phyloP scores from a whole-genome alignment of 2,113 vertebrate species.

The Protomyctophum bolini region DNA sequence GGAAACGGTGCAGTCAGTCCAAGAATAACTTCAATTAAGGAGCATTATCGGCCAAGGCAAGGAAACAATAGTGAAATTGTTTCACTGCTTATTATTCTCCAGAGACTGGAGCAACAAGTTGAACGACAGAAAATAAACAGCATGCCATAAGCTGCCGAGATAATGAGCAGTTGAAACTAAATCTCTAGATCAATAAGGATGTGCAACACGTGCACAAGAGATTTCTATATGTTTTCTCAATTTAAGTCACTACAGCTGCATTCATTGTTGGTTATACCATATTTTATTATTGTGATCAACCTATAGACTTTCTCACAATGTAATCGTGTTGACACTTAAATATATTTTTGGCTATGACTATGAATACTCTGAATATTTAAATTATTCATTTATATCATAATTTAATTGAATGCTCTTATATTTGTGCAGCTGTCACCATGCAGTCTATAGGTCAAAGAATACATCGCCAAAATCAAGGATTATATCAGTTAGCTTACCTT shows the following conservation, averaged over 20 bases:
- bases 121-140: conserved; percentile 65
- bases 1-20: conserved; percentile 77
- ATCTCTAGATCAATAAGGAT: conserved; percentile 68
- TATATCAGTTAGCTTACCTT: conserved; percentile 95
- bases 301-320: background rate
- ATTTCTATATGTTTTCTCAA: conserved; percentile 45
- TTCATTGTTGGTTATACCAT: conserved; percentile 39
- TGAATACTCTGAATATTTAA: background rate
- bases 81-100: conserved; percentile 90
- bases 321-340: background rate
- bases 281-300: conserved; percentile 17
- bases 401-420: background rate
- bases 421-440: conserved; percentile 16
- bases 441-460: background rate
- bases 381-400: background rate
- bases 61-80: conserved; percentile 97
- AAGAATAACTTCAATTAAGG: conserved; percentile 87
- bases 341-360: background rate
- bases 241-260: conserved; percentile 28
- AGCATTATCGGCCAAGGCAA: conserved; percentile 83
- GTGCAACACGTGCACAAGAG: conserved; percentile 45
- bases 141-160: conserved; percentile 44
- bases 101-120: conserved; percentile 94
- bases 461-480: background rate
- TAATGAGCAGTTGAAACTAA: conserved; percentile 65